phyloP scores from a whole-genome alignment of 1,140 invertebrate species.

The Lethrus apterus region DNA sequence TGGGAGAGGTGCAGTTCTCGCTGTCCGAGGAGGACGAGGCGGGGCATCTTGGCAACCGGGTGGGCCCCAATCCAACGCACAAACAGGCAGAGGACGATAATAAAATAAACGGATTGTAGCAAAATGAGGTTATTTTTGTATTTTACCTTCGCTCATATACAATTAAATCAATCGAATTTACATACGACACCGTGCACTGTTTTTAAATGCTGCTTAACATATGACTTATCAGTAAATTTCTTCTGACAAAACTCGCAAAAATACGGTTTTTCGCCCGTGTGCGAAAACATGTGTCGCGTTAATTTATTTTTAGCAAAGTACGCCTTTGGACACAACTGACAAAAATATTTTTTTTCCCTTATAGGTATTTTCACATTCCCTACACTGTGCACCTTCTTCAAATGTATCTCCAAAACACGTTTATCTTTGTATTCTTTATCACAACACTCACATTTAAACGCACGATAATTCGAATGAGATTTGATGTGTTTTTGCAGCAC shows the following conservation, averaged over 20 bases:
- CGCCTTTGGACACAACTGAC: constrained; percentile 39
- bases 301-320: constrained; percentile 53
- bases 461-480: constrained; percentile 26
- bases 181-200: no score
- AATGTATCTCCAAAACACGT: constrained; percentile 23
- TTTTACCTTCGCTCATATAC: no score
- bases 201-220: constrained; percentile 28
- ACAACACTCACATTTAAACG: constrained; percentile 30
- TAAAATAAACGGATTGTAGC: no score
- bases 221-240: constrained; percentile 38
- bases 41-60: constrained; percentile 22
- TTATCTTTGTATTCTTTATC: constrained; percentile 32
- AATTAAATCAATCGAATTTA: no score
- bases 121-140: no score
- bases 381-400: constrained; percentile 28
- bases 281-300: constrained; percentile 55
- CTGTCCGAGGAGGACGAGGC: constrained; percentile 7
- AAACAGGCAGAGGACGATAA: no score
- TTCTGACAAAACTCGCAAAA: constrained; percentile 55
- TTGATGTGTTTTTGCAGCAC: constrained; percentile 29
- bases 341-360: constrained; percentile 25
- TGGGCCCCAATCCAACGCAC: constrained; percentile 6
- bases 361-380: constrained; percentile 24
- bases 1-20: constrained; percentile 2
- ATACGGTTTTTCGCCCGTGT: constrained; percentile 64